These are phyloP conservation scores for Lagopus leucura DNA, from an alignment of 2,113 vertebrate species.

Conservation along the genomic window DNA sequence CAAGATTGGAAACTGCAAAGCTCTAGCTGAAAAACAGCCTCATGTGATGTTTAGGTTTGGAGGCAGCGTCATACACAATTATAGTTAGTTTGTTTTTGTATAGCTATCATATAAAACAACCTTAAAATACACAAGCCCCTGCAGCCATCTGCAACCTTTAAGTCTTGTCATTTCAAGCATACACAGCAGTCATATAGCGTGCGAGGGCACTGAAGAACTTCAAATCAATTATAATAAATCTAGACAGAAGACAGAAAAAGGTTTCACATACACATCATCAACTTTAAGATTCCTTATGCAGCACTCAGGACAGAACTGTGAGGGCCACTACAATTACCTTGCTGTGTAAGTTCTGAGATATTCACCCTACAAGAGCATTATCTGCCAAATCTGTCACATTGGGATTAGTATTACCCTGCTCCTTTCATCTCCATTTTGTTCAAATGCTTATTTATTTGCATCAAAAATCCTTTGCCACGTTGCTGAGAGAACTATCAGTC, in stretches of 20 bases:
- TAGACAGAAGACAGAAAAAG: conserved; percentile 50
- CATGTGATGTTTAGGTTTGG: conserved; percentile 2
- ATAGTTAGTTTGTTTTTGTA: conserved; percentile 7
- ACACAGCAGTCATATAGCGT: conserved; percentile 3
- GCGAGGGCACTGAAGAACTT: conserved; percentile 38
- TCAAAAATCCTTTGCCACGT: neutral
- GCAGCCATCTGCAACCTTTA: conserved; percentile 57
- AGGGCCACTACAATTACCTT: neutral
- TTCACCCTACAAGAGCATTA: neutral
- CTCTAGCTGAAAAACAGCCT: neutral
- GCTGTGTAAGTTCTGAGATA: neutral
- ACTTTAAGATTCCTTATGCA: neutral
- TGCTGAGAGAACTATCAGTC: neutral
- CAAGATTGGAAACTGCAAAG: neutral
- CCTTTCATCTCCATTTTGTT: neutral
- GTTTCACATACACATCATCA: neutral
- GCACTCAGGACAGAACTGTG: neutral
- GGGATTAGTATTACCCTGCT: neutral
- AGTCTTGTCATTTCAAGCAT: conserved; percentile 41
- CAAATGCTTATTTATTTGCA: neutral
- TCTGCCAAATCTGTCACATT: neutral
- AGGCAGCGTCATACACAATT: neutral
- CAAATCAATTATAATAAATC: conserved; percentile 40
- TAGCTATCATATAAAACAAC: neutral
- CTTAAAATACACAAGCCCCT: neutral